A percentile compares a stretch with the other conserved stretches of the same genome.
Conservation (phyloP, 1,140 invertebrate genomes). For the Ganaspis sp. region DNA sequence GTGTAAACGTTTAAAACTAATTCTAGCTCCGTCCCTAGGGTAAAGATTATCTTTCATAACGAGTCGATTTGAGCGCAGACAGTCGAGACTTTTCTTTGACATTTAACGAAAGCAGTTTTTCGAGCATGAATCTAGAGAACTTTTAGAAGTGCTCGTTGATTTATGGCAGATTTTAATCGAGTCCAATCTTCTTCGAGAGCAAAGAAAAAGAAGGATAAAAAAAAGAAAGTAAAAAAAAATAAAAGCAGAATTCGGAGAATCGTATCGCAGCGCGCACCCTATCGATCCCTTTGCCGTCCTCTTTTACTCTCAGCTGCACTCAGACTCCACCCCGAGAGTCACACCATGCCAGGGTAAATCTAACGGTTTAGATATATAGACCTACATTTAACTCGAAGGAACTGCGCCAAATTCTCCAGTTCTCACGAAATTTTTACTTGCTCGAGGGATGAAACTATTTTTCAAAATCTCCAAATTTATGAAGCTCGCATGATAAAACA, state of each 20-base stretch:
- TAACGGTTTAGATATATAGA: conserved; percentile 22
- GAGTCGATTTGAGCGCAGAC: neutral
- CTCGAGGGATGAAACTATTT: neutral
- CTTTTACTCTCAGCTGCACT: conserved; percentile 21
- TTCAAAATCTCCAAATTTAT: neutral
- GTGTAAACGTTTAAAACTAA: no score
- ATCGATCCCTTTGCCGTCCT: conserved; percentile 8
- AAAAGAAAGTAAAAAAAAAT: neutral
- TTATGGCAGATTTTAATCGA: conserved; percentile 28
- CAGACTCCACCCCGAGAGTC: conserved; percentile 12
- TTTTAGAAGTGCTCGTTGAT: neutral
- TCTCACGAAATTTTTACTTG: neutral
- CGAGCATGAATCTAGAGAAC: neutral
- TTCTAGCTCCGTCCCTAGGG: neutral
- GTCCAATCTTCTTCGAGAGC: conserved; percentile 5
- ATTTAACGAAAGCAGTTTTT: conserved; percentile 6
- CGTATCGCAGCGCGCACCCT: conserved; percentile 18
- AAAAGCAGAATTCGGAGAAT: conserved; percentile 19
- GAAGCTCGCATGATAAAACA: neutral
- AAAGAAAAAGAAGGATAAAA: neutral
- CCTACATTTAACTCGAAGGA: conserved; percentile 6
- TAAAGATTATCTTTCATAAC: neutral
- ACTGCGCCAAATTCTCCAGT: conserved; percentile 15
- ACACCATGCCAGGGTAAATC: conserved; percentile 24
- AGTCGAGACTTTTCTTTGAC: neutral